phyloP scores from a whole-genome alignment of 1,140 invertebrate species.

The Ceratina australensis region DNA sequence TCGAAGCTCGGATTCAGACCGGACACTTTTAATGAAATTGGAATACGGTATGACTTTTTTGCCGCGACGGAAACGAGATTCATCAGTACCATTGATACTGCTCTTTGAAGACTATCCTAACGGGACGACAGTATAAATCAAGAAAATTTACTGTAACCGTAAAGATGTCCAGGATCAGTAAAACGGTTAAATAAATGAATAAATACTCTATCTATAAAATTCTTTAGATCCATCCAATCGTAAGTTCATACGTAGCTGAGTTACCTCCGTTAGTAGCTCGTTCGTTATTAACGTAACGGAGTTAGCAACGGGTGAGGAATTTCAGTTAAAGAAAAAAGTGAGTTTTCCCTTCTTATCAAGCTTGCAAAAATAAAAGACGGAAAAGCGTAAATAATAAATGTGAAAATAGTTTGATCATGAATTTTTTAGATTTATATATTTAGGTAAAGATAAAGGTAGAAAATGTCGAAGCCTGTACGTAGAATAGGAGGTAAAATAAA shows the following conservation, averaged over 20 bases:
- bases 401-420: neutral
- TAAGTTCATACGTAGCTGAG: conserved; percentile 26
- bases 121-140: conserved; percentile 30
- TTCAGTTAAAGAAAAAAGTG: neutral
- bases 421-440: too few species aligned
- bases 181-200: too few species aligned
- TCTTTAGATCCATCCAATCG: conserved; percentile 38
- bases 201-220: too few species aligned
- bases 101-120: neutral
- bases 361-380: too few species aligned
- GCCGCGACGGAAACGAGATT: conserved; percentile 17
- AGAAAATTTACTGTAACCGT: conserved; percentile 47
- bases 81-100: neutral
- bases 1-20: conserved; percentile 6
- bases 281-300: too few species aligned
- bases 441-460: too few species aligned
- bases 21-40: conserved; percentile 35
- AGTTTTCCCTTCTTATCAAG: neutral
- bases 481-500: neutral
- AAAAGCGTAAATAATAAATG: neutral
- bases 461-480: neutral
- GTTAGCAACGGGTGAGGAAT: too few species aligned
- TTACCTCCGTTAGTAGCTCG: conserved; percentile 25
- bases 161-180: too few species aligned
- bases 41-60: conserved; percentile 29